Percentiles rank a stretch among this genome's conserved stretches.
Conservation (phyloP, 2,888 invertebrate genomes). For the Hirtodrosophila duncani region DNA sequence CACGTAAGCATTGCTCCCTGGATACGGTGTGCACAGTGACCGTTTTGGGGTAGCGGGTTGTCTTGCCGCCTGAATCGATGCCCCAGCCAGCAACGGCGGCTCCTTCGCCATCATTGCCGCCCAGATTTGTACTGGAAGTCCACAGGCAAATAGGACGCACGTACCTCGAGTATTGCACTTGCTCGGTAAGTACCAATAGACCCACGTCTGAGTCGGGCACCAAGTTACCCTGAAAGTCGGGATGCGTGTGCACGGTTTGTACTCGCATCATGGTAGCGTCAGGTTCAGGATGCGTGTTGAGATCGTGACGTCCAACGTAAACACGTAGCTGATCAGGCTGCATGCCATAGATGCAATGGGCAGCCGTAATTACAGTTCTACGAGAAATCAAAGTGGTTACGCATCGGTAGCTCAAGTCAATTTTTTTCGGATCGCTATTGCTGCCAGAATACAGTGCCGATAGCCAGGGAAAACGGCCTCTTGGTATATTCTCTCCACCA, state of each 20-base stretch:
- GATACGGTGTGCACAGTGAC: constrained; percentile 48
- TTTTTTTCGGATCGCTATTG: constrained; percentile 42
- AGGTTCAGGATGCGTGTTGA: constrained; percentile 48
- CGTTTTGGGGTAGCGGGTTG: constrained; percentile 44
- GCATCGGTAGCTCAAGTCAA: constrained; percentile 70
- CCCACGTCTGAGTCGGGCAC: constrained; percentile 51
- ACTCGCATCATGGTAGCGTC: constrained; percentile 58
- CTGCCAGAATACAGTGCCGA: constrained; percentile 38
- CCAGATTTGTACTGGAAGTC: constrained; percentile 57
- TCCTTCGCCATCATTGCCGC: constrained; percentile 69
- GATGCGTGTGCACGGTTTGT: constrained; percentile 70
- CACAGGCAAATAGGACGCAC: constrained; percentile 74
- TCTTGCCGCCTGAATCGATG: constrained; percentile 60
- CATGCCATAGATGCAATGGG: constrained; percentile 73
- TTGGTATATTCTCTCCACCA: constrained; percentile 55
- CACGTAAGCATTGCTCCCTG: constrained; percentile 40
- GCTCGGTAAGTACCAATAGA: constrained; percentile 30
- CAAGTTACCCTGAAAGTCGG: constrained; percentile 72
- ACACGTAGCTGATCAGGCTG: constrained; percentile 37
- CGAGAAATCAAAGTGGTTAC: constrained; percentile 59
- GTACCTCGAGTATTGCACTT: constrained; percentile 31
- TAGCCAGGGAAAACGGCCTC: constrained; percentile 73
- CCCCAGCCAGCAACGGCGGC: constrained; percentile 81
- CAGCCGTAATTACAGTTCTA: constrained; percentile 72
- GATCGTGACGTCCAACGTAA: constrained; percentile 76